These are phyloP conservation scores for Panagrolaimus sp. DNA, from an alignment of 1,140 invertebrate genomes.

Conservation along the genomic window DNA sequence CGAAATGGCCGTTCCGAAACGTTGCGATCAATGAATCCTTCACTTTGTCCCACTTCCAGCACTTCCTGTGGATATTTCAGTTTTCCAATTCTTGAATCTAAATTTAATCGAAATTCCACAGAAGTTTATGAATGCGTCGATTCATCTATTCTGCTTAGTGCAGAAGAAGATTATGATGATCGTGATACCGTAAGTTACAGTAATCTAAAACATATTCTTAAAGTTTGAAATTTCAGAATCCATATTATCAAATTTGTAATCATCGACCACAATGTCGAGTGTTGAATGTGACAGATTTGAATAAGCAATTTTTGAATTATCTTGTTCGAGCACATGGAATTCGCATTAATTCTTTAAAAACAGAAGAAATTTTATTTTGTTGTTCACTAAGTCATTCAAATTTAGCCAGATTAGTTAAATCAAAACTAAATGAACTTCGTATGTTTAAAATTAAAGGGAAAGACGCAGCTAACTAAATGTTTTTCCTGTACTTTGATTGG, in stretches of 20 bases:
- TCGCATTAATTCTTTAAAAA: not conserved
- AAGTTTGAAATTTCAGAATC: conserved; percentile 14
- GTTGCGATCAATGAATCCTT: not conserved
- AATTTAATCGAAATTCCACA: not conserved
- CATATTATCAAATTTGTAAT: not conserved
- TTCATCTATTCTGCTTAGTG: conserved; percentile 4
- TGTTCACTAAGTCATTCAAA: conserved; percentile 17
- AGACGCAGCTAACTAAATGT: too few relatives aligned
- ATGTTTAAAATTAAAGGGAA: too few relatives aligned
- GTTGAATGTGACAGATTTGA: not conserved
- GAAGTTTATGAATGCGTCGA: conserved; percentile 9
- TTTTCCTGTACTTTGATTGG: too few relatives aligned
- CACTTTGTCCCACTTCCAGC: conserved; percentile 3
- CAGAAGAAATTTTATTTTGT: conserved; percentile 22
- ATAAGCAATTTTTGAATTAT: conserved; percentile 23
- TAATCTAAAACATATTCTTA: too few relatives aligned
- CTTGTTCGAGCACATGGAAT: conserved; percentile 3
- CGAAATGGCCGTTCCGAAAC: not conserved
- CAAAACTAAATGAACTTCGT: not conserved
- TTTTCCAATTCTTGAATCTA: not conserved
- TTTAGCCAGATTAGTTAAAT: conserved; percentile 8
- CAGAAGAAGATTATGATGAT: not conserved
- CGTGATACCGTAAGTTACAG: not conserved
- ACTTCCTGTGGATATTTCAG: conserved; percentile 10
- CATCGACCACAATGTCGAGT: conserved; percentile 1